These are phyloP conservation scores for Sipha flava DNA, from an alignment of 1,140 invertebrate genomes.

Conservation along the genomic window DNA sequence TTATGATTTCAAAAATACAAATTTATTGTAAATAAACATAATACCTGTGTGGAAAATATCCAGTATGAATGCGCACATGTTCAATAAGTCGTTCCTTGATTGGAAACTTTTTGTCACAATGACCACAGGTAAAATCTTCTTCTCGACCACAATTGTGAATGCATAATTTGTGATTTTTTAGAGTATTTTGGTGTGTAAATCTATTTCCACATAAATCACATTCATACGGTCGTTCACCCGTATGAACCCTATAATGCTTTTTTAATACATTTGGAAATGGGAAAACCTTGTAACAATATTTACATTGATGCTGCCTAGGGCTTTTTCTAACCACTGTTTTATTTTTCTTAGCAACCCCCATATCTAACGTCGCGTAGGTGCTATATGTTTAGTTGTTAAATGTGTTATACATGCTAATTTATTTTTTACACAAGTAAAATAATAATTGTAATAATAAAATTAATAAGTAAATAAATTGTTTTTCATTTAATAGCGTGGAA, in stretches of 20 bases:
- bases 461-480: not conserved
- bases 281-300: slow-evolving; percentile 43
- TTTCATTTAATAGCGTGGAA: not conserved
- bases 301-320: slow-evolving; percentile 35
- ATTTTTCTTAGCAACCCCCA: slow-evolving; percentile 29
- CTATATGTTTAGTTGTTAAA: slow-evolving; percentile 1
- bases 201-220: slow-evolving; percentile 67
- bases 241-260: slow-evolving; percentile 44
- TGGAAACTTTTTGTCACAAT: slow-evolving; percentile 57
- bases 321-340: slow-evolving; percentile 24
- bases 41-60: slow-evolving; percentile 77
- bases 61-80: slow-evolving; percentile 52
- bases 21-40: not conserved
- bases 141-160: slow-evolving; percentile 33
- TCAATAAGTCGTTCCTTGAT: slow-evolving; percentile 67
- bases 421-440: not conserved
- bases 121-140: slow-evolving; percentile 36
- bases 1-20: not conserved
- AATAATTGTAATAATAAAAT: not conserved
- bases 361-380: not conserved
- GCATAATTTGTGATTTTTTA: slow-evolving; percentile 49
- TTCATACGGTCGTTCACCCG: slow-evolving; percentile 66
- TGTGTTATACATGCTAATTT: slow-evolving; percentile 16
- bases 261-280: slow-evolving; percentile 39
- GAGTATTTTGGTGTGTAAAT: slow-evolving; percentile 63